phyloP scores from a whole-genome alignment of 1,140 invertebrate species.

The Maniola jurtina region DNA sequence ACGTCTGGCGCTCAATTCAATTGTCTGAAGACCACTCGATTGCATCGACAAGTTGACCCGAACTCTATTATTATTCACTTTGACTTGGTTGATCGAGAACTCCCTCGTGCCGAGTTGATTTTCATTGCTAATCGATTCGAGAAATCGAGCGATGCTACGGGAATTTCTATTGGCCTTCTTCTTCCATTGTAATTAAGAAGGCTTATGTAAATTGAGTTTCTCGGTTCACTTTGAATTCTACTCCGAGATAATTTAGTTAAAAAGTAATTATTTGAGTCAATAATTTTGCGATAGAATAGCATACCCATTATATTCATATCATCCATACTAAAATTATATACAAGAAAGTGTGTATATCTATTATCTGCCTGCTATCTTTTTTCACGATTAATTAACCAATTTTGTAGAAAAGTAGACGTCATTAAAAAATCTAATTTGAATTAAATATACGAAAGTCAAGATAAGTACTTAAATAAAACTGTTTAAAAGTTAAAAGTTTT shows the following conservation, averaged over 20 bases:
- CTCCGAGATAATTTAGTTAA: not conserved
- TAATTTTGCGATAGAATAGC: no score
- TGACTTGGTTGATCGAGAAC: constrained; percentile 2
- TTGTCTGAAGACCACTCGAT: constrained; percentile 8
- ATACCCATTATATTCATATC: no score
- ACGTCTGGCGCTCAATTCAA: not conserved
- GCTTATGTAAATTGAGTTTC: constrained; percentile 1
- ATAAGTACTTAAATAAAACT: no score
- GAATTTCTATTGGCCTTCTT: not conserved
- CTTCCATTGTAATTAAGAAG: not conserved
- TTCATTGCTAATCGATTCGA: constrained; percentile 9
- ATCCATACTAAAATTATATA: no score
- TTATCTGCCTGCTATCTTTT: no score
- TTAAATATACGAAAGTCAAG: no score
- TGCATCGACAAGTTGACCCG: constrained; percentile 3
- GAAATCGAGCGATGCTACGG: not conserved
- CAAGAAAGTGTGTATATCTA: no score
- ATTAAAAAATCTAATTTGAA: no score
- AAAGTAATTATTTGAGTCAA: no score
- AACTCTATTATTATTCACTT: constrained; percentile 13
- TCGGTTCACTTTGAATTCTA: not conserved
- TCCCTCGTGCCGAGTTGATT: constrained; percentile 8
- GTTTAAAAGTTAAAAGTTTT: no score
- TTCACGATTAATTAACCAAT: no score
- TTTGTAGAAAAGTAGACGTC: no score